Evolutionary conservation across 1,140 invertebrate species (phyloP).

Genomic region (Myzus persicae): DNA sequence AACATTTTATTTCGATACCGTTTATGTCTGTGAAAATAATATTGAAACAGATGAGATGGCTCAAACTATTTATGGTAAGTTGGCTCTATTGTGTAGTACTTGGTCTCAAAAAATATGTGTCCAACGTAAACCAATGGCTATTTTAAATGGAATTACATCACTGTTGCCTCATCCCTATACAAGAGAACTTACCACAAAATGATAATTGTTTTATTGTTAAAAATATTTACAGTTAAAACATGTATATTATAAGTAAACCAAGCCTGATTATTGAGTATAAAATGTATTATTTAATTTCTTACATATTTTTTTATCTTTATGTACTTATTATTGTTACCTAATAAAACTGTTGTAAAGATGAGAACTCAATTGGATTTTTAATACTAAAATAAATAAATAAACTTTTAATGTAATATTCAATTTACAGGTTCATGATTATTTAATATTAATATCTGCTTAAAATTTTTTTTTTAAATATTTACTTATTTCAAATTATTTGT

Average conservation of each 20-base stretch:
- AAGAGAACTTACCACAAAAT: neutral
- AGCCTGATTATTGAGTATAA: slow-evolving; percentile 10
- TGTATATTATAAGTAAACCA: neutral
- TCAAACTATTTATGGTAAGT: slow-evolving; percentile 43
- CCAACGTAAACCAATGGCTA: slow-evolving; percentile 45
- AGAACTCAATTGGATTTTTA: neutral
- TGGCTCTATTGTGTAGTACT: slow-evolving; percentile 35
- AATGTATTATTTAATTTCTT: neutral
- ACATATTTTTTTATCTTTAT: neutral
- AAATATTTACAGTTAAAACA: neutral
- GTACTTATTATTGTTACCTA: neutral
- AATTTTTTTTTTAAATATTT: neutral
- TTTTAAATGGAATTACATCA: slow-evolving; percentile 40
- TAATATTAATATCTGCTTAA: neutral
- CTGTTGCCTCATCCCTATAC: slow-evolving; percentile 14
- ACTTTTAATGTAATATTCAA: neutral
- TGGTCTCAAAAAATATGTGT: slow-evolving; percentile 49
- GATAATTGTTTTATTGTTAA: slow-evolving; percentile 2
- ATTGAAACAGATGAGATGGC: slow-evolving; percentile 32
- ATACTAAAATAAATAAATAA: neutral
- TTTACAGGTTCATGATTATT: neutral
- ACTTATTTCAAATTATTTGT: neutral
- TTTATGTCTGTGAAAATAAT: slow-evolving; percentile 35
- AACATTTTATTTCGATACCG: slow-evolving; percentile 46
- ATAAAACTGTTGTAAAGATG: neutral